Conservation (phyloP, 2,113 vertebrate genomes). For the Carlito syrichta region DNA sequence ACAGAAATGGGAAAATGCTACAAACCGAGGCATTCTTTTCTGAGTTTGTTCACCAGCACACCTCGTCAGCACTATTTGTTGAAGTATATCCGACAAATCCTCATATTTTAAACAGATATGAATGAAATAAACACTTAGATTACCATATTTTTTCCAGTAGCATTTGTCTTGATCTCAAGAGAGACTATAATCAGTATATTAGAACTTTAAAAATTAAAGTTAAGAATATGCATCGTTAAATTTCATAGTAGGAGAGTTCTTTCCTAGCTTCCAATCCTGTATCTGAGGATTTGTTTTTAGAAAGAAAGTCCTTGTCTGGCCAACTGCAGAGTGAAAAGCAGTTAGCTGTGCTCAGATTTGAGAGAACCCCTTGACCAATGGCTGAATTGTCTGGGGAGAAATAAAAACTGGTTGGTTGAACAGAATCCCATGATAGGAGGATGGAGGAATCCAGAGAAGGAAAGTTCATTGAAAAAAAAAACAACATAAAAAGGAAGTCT, state of each 20-base stretch:
- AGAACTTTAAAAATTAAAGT: not conserved
- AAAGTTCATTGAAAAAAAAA: not conserved
- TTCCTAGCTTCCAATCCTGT: not conserved
- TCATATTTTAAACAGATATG: not conserved
- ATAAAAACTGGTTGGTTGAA: not conserved
- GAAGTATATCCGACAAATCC: not conserved
- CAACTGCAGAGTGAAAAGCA: not conserved
- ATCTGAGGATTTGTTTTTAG: not conserved
- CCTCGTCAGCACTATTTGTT: not conserved
- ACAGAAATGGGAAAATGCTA: not conserved
- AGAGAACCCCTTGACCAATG: not conserved
- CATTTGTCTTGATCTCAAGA: not conserved
- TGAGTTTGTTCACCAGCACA: not conserved
- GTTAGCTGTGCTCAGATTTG: not conserved
- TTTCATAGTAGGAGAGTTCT: not conserved
- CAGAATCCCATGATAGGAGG: not conserved
- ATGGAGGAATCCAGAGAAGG: not conserved
- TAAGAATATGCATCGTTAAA: not conserved
- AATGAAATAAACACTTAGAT: not conserved
- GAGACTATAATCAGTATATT: not conserved
- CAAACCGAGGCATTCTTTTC: not conserved
- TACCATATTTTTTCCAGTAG: not conserved
- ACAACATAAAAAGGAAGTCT: not conserved
- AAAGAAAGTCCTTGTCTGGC: not conserved
- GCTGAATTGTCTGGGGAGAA: not conserved